Evolutionary conservation across 92 coral and sea anemone species (phyloP), one percentile per base, ranked within the genome.

Genomic region (Palythoa heliodiscus): DNA sequence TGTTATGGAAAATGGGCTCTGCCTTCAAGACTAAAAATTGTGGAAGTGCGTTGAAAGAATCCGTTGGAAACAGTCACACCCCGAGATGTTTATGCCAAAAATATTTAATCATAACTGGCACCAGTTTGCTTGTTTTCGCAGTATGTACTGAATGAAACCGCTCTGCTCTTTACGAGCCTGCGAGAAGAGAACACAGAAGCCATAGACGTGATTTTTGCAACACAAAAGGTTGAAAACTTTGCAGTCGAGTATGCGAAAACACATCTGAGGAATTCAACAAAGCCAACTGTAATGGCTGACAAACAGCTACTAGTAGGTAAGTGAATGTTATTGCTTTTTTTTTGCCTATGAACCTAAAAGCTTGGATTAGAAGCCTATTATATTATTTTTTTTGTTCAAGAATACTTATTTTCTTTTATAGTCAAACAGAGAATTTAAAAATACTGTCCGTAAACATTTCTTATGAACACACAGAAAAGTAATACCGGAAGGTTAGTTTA

Each of bases 131-230:
- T 47, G 1, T 75, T 35, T 52, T 75, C 19, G 8, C 84, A 80
- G 84, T 23, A 80, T 20, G 63, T 80, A 19, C 57, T 80, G 55
- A 80, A 61, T 25, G 73, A 64, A 14, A 80, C 74, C 35, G n/a
- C 63, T 40, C 25, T 23, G 22, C 47, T 80, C 72, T 63, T 80
- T 17, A 43, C 58, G 20, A 35, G 73, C 15, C 40, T 80, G 60
- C 73, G 39, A 43, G 43, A 24, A 10, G 37, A 5, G 0, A 16
- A 47, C 25, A 14, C 84, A 8, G 60, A 53, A 29, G n/a, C 67
- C 13, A 14, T 66, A 22, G 24, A 80, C 84, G 74, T 80, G 60
- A 66, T 80, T 74, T 8, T 14, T 7, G 84, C 74, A 6, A 52
- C 73, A 12, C 73, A 80, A 13, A 17, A 80, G 40, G 14, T 66